Percentiles rank a stretch among this genome's conserved stretches.
Evolutionary conservation across 2,113 vertebrate genomes (phyloP).

Genomic region (Falco punctatus): DNA sequence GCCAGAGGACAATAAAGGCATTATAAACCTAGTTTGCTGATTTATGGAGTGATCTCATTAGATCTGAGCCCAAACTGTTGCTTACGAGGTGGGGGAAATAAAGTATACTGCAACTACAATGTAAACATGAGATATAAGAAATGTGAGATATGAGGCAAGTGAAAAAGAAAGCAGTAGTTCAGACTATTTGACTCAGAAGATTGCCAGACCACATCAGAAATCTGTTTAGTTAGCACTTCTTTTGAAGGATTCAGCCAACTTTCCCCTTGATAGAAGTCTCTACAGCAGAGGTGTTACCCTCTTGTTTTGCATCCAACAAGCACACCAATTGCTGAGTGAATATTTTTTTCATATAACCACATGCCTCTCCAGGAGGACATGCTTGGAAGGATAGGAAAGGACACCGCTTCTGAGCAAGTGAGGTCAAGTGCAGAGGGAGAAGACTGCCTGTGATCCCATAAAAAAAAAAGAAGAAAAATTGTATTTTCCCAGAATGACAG

Average conservation of each 20-base stretch:
- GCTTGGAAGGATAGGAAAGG: background rate
- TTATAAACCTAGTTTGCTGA: background rate
- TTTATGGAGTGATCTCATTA: background rate
- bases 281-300: background rate
- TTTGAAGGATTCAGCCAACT: background rate
- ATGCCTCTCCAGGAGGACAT: background rate
- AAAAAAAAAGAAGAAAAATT: background rate
- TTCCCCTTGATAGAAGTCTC: background rate
- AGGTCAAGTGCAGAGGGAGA: background rate
- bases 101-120: background rate
- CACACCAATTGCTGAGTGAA: accelerated
- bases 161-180: background rate
- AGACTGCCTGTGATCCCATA: background rate
- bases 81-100: background rate
- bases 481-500: background rate
- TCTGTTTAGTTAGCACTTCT: background rate
- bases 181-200: background rate
- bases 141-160: background rate
- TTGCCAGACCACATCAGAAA: background rate
- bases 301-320: background rate
- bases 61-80: background rate
- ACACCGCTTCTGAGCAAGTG: background rate
- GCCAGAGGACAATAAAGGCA: background rate
- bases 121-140: background rate
- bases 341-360: background rate